A percentile compares a stretch with the other conserved stretches of the same genome.
Conservation (phyloP, 2,113 vertebrate genomes). For the Paradoxurus hermaphroditus region DNA sequence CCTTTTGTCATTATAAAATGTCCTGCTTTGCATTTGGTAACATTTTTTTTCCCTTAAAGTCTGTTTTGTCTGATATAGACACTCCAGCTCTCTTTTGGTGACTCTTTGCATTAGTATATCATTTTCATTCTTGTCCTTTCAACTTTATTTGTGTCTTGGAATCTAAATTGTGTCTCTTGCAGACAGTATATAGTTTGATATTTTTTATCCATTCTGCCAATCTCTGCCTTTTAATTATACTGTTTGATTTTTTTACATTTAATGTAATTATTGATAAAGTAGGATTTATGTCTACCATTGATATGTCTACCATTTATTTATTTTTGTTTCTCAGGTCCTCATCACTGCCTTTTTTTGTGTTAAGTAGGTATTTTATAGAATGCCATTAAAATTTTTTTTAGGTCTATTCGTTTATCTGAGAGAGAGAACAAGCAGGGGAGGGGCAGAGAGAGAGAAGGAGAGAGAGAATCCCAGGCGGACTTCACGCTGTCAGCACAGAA, state of each 20-base stretch:
- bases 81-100: background rate
- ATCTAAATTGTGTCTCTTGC: background rate
- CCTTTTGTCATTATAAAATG: background rate
- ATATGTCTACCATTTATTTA: background rate
- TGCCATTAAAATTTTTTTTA: background rate
- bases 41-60: background rate
- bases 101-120: background rate
- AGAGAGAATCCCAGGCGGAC: too few relatives aligned
- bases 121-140: background rate
- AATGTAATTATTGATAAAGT: background rate
- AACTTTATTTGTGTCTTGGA: background rate
- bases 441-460: too few relatives aligned
- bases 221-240: background rate
- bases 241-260: background rate
- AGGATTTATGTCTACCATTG: background rate
- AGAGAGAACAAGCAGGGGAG: too few relatives aligned
- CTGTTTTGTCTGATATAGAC: background rate
- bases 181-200: background rate
- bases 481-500: too few relatives aligned
- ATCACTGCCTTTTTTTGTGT: too few relatives aligned
- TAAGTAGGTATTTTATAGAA: background rate
- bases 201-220: background rate
- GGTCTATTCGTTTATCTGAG: too few relatives aligned
- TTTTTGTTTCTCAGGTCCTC: background rate
- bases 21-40: background rate